These are phyloP conservation scores for Herpetotheres cachinnans DNA, from an alignment of 2,113 vertebrate species.

Conservation along the genomic window DNA sequence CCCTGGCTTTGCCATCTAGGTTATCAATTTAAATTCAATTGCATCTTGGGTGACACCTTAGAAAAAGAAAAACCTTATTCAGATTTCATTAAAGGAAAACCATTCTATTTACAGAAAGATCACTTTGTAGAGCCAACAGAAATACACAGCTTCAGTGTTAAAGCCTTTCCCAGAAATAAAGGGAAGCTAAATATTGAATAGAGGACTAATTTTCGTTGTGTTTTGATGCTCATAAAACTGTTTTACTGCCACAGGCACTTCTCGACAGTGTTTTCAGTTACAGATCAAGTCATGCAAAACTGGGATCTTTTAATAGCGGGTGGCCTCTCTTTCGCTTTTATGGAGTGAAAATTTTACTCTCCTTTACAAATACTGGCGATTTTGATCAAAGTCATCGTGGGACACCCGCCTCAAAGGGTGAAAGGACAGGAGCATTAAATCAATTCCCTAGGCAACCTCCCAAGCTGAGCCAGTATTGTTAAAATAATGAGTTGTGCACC, in stretches of 20 bases:
- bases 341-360: background rate
- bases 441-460: conserved; percentile 64
- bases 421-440: conserved; percentile 52
- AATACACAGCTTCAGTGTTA: background rate
- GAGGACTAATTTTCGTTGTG: background rate
- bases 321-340: background rate
- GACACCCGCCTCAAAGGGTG: conserved; percentile 24
- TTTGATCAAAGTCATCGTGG: conserved; percentile 48
- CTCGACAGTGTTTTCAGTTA: background rate
- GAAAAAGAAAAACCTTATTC: background rate
- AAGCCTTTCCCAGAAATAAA: background rate
- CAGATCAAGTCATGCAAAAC: background rate
- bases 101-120: background rate
- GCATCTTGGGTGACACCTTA: background rate
- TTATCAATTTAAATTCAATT: background rate
- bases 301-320: background rate
- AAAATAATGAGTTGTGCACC: conserved; percentile 66
- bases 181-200: background rate
- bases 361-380: background rate
- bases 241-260: background rate
- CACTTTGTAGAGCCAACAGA: background rate
- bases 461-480: conserved; percentile 63
- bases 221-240: background rate
- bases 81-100: background rate
- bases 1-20: background rate